Evolutionary conservation across 2,888 invertebrate species (phyloP), one percentile per base, ranked within the genome.

Genomic region (Alentia gelatinosa): DNA sequence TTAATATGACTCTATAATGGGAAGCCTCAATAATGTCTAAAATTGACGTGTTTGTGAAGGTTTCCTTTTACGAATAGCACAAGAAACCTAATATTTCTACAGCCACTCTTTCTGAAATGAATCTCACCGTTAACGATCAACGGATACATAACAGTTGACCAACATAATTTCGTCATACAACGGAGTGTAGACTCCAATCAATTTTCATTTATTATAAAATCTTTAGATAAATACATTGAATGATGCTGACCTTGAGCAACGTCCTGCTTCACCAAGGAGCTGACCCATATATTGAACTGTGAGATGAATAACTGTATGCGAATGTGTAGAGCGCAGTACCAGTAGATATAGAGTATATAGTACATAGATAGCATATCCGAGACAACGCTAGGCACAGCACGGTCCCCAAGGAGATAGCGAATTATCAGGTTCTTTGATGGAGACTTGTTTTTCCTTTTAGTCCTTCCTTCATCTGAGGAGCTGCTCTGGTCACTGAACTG

Each of bases 321-420:
- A 5, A 86, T 33, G 26, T 86, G 86, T 33, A 86, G 86, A 3
- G 47, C 86, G 30, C 86, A 86, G 47, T 86, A 86, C 86, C 86
- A 86, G 86, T 86, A 86, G 86, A 86, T 86, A 33, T 86, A 86
- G 26, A 86, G 9, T n/a, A 86, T 15, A 23, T 86, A 86, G 26
- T 26, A 26, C 47, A 50, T n/a, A 0, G 86, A 86, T 5, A 86
- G 30, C 33, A 86, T 86, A 30, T 47, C 86, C 26, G 86, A 1
- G 1, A 86, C 86, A 1, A 42, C 50, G 9, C 50, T 26, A n/a
- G 86, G 86, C 39, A 79, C 79, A 19, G 15, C 37, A 9, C 79
- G 79, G 37, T 79, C n/a, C 35, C 79, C 79, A 9, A 79, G 39
- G 23, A 79, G 35, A 39, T 79, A 79, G 35, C 79, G 35, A n/a